Percentiles rank a stretch among this genome's conserved stretches.
Evolutionary conservation across 64 coral and sea anemone genomes (phyloP).

Genomic region (Stichodactyla helianthus): DNA sequence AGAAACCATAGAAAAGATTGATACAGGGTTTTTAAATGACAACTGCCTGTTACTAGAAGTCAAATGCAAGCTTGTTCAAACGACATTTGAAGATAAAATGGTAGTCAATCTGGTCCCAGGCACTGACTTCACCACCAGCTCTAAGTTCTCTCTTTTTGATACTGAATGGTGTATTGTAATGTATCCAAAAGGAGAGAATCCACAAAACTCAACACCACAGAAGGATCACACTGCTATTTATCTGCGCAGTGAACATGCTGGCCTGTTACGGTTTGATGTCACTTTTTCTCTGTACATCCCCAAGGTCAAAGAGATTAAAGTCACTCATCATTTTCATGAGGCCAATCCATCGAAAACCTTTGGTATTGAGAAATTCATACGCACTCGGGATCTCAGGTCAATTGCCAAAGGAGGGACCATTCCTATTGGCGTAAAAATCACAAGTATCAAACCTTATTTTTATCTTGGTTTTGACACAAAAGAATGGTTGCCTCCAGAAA

Average conservation of each 20-base stretch:
- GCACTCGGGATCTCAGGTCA: constrained; percentile 77
- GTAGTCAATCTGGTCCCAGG: constrained; percentile 63
- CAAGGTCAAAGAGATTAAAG: constrained; percentile 56
- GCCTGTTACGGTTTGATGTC: constrained; percentile 69
- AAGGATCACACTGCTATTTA: constrained; percentile 79
- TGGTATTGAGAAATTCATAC: constrained; percentile 88
- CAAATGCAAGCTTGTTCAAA: constrained; percentile 60
- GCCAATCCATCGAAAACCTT: constrained; percentile 64
- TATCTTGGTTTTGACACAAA: constrained; percentile 86
- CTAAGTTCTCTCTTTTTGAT: constrained; percentile 84
- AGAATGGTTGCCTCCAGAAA: constrained; percentile 51
- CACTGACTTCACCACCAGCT: constrained; percentile 60
- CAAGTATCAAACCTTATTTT: constrained; percentile 74
- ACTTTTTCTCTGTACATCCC: constrained; percentile 73
- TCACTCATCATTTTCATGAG: constrained; percentile 81
- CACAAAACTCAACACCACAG: constrained; percentile 8
- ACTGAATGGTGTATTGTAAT: constrained; percentile 83
- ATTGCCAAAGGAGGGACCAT: constrained; percentile 85
- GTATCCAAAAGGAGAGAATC: constrained; percentile 78
- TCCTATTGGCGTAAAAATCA: constrained; percentile 72
- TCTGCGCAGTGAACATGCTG: constrained; percentile 66
- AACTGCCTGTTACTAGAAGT: constrained; percentile 74
- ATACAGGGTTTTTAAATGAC: constrained; percentile 68
- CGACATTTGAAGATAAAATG: constrained; percentile 85
- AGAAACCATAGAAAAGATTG: constrained; percentile 50